Conservation (phyloP, 2,797 vertebrate species). For the Enteromius radiatus region DNA sequence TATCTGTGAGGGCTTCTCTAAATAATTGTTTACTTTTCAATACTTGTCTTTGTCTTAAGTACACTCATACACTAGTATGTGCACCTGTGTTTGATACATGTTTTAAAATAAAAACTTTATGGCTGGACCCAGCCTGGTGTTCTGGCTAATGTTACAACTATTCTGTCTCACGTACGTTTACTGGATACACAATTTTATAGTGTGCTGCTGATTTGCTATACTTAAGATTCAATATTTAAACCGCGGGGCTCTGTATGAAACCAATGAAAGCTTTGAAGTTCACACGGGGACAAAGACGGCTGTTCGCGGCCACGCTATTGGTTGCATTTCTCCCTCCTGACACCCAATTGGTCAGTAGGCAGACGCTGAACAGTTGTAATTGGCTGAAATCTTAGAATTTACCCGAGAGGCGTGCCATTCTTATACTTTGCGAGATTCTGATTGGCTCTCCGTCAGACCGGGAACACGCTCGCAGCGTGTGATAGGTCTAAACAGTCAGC, state of each 20-base stretch:
- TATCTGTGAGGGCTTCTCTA: not conserved
- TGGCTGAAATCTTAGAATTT: constrained; percentile 30
- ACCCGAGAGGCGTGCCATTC: constrained; percentile 3
- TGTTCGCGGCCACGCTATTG: constrained; percentile 31
- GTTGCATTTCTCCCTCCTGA: constrained; percentile 39
- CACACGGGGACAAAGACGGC: constrained; percentile 41
- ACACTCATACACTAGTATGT: constrained; percentile 9
- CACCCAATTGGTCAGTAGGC: not conserved
- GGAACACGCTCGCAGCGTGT: not conserved
- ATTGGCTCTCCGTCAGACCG: constrained; percentile 47
- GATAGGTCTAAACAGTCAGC: not conserved
- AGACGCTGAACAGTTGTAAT: not conserved
- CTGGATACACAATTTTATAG: not conserved
- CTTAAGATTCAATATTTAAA: not conserved
- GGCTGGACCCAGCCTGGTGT: constrained; percentile 34
- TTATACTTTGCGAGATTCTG: not conserved
- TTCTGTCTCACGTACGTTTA: not conserved
- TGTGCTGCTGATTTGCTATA: not conserved
- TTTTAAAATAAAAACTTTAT: constrained; percentile 58
- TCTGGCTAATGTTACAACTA: not conserved
- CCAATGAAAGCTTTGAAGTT: constrained; percentile 17
- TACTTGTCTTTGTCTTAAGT: constrained; percentile 60
- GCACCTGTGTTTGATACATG: constrained; percentile 37
- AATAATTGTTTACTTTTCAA: constrained; percentile 63
- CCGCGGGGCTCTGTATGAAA: too few species aligned